phyloP scores from a whole-genome alignment of 2,888 invertebrate genomes.

The Acleris holmiana region DNA sequence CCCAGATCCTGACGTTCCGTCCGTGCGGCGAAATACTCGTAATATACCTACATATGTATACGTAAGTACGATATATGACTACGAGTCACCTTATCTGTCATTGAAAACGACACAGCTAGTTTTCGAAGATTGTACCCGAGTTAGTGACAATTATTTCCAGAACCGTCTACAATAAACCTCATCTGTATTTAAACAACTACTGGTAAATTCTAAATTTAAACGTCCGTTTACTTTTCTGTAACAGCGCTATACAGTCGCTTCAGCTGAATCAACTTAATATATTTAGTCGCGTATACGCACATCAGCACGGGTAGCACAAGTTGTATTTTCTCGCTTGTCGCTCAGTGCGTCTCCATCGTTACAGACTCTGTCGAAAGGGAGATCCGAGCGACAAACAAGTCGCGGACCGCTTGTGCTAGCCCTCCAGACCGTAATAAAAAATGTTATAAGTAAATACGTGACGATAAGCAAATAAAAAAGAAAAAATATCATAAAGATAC shows the following conservation, averaged over 20 bases:
- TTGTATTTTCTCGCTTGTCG: no score
- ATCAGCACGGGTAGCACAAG: no score
- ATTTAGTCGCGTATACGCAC: conserved; percentile 36
- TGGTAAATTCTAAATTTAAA: conserved; percentile 30
- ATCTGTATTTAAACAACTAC: conserved; percentile 24
- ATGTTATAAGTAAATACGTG: conserved; percentile 29
- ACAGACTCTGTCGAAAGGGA: no score
- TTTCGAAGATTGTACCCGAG: neutral
- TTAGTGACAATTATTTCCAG: conserved; percentile 10
- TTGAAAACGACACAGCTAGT: no score
- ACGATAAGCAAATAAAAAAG: conserved; percentile 31
- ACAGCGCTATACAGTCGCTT: conserved; percentile 8
- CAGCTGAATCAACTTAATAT: conserved; percentile 42
- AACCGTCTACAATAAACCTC: conserved; percentile 8
- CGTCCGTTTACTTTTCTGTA: conserved; percentile 24
- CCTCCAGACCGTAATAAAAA: conserved; percentile 38
- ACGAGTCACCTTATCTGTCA: no score
- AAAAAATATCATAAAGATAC: conserved; percentile 28
- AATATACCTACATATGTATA: no score
- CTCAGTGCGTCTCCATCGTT: no score
- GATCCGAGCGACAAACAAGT: no score
- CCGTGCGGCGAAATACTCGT: no score
- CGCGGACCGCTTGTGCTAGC: no score
- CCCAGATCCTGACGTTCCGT: no score
- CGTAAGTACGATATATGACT: no score